Conservation (phyloP, 2,888 invertebrate species). For the Acleris laterana region DNA sequence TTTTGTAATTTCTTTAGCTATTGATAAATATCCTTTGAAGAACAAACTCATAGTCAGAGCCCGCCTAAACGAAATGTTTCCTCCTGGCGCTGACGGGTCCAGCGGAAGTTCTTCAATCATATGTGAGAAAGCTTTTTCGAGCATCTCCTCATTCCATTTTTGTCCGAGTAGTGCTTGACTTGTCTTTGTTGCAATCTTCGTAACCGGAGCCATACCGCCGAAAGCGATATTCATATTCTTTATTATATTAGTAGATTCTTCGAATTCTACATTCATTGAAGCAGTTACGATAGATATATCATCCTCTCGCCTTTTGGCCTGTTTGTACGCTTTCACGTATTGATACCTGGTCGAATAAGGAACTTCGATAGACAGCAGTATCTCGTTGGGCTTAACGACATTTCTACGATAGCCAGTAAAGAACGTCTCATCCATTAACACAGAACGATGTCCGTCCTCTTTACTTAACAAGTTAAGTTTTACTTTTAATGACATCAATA, state of each 20-base stretch:
- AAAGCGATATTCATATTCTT: conserved; percentile 88
- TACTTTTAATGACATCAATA: conserved; percentile 93
- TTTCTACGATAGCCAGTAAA: conserved; percentile 92
- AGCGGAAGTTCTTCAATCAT: conserved; percentile 92
- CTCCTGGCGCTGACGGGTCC: conserved; percentile 91
- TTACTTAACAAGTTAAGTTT: conserved; percentile 87
- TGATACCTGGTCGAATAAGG: conserved; percentile 88
- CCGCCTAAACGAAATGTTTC: conserved; percentile 91
- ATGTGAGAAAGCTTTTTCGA: conserved; percentile 86
- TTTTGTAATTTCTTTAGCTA: conserved; percentile 81
- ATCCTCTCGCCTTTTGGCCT: conserved; percentile 93
- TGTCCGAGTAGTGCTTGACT: conserved; percentile 84
- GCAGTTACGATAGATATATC: conserved; percentile 96
- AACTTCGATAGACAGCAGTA: conserved; percentile 89
- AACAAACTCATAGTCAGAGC: conserved; percentile 91
- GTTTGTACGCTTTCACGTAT: conserved; percentile 91
- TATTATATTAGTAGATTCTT: conserved; percentile 79
- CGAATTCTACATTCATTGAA: conserved; percentile 88
- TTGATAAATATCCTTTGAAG: conserved; percentile 88
- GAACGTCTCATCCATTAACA: conserved; percentile 90
- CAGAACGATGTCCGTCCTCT: conserved; percentile 80
- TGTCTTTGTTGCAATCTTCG: conserved; percentile 90
- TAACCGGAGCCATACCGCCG: conserved; percentile 97
- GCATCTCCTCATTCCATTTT: conserved; percentile 87
- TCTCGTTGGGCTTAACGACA: conserved; percentile 87